Percentiles rank a stretch among this genome's conserved stretches.
Evolutionary conservation across 2,113 vertebrate species (phyloP).

Genomic region (Xiphias gladius): DNA sequence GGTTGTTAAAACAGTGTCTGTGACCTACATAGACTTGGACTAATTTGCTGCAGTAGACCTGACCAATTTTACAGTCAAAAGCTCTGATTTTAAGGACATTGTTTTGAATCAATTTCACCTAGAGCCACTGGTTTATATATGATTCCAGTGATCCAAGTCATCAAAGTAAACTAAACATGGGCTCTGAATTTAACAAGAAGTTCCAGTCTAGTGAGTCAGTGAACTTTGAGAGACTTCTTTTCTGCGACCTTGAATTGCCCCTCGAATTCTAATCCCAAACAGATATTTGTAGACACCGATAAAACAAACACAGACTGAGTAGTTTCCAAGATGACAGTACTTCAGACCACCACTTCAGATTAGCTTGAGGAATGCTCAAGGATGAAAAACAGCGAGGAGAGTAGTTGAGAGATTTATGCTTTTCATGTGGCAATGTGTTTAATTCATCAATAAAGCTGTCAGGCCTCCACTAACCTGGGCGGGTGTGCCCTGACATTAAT

Average conservation of each 20-base stretch:
- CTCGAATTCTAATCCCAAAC: conserved; percentile 30
- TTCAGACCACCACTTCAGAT: conserved; percentile 56
- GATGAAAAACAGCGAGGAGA: conserved; percentile 32
- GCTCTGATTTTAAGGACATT: conserved; percentile 40
- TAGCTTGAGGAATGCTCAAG: conserved; percentile 56
- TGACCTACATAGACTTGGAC: conserved; percentile 56
- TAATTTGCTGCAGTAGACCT: conserved; percentile 53
- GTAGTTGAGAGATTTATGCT: conserved; percentile 74
- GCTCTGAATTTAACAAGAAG: conserved; percentile 51
- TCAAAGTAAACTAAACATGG: conserved; percentile 51
- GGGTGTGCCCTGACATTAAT: conserved; percentile 75
- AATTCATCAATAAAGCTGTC: conserved; percentile 84
- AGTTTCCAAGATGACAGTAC: conserved; percentile 31
- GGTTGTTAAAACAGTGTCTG: conserved; percentile 53
- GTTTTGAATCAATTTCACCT: conserved; percentile 34
- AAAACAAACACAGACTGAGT: conserved; percentile 43
- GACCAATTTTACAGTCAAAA: conserved; percentile 37
- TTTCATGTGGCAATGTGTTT: conserved; percentile 75
- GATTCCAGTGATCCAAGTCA: conserved; percentile 44
- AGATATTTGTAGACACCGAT: conserved; percentile 28
- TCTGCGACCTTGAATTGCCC: conserved; percentile 7
- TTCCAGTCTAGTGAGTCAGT: conserved; percentile 37
- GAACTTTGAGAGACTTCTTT: conserved; percentile 35
- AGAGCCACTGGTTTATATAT: conserved; percentile 29
- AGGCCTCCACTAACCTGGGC: conserved; percentile 76